Conservation (phyloP, 1,140 invertebrate species). For the Formica exsecta region DNA sequence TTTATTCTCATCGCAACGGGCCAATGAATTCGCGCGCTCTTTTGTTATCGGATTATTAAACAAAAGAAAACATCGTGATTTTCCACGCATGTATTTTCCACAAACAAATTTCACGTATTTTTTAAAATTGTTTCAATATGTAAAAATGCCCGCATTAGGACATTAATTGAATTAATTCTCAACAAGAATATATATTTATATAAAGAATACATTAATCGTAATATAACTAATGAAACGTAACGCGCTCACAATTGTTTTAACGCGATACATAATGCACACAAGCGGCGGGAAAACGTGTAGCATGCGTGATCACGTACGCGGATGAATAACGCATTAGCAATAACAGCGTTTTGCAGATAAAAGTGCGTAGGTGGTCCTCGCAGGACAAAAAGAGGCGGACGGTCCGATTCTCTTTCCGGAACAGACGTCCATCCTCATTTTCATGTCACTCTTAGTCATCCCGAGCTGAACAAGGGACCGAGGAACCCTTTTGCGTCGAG, state of each 20-base stretch:
- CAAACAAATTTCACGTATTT: no score
- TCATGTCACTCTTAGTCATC: conserved; percentile 49
- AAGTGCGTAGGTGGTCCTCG: conserved; percentile 32
- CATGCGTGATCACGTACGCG: not conserved
- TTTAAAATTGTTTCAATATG: no score
- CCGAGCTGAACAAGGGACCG: conserved; percentile 12
- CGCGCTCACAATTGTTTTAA: not conserved
- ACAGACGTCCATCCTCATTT: conserved; percentile 16
- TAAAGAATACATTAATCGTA: not conserved
- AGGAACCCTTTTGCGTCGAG: not conserved
- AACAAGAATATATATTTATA: no score
- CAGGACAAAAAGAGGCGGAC: conserved; percentile 4
- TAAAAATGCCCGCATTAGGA: no score
- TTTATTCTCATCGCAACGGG: not conserved
- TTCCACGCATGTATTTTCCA: no score
- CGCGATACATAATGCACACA: not conserved
- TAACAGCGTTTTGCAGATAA: conserved; percentile 29
- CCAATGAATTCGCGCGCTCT: not conserved
- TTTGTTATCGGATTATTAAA: no score
- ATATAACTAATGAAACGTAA: not conserved
- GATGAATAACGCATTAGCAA: conserved; percentile 60
- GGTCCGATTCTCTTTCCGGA: conserved; percentile 7
- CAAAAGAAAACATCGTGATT: no score
- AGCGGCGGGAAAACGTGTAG: not conserved
- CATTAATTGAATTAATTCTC: no score